Evolutionary conservation across 2,113 vertebrate species (phyloP).

Genomic region (Microtus ochrogaster): DNA sequence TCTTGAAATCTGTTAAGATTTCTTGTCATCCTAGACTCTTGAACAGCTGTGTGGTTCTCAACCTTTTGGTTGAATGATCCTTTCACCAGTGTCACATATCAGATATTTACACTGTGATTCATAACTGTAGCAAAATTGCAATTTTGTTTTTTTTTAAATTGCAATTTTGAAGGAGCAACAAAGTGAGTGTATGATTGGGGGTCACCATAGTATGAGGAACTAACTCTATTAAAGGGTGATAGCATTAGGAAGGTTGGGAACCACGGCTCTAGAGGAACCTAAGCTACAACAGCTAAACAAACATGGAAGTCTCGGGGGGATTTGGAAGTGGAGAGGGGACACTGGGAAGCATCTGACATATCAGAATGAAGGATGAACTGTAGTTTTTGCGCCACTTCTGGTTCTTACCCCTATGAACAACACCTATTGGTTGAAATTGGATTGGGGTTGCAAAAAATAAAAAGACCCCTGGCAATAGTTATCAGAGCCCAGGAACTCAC

Average conservation of each 20-base stretch:
- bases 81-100: too few species aligned
- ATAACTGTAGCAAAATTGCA: background rate
- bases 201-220: background rate
- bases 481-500: background rate
- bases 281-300: background rate
- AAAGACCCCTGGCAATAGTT: background rate
- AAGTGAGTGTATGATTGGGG: background rate
- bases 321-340: background rate
- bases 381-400: background rate
- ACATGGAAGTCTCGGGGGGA: background rate
- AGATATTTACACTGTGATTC: background rate
- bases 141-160: background rate
- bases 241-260: background rate
- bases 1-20: background rate
- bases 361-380: background rate
- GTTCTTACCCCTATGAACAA: background rate
- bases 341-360: background rate
- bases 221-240: background rate
- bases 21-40: too few species aligned
- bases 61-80: background rate
- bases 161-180: background rate
- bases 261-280: background rate
- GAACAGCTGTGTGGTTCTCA: background rate
- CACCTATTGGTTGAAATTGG: background rate
- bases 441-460: background rate